Conservation (phyloP, 30 jellyfish, hydroid and myxozoan genomes). For the Hydractinia symbiolongicarpus region DNA sequence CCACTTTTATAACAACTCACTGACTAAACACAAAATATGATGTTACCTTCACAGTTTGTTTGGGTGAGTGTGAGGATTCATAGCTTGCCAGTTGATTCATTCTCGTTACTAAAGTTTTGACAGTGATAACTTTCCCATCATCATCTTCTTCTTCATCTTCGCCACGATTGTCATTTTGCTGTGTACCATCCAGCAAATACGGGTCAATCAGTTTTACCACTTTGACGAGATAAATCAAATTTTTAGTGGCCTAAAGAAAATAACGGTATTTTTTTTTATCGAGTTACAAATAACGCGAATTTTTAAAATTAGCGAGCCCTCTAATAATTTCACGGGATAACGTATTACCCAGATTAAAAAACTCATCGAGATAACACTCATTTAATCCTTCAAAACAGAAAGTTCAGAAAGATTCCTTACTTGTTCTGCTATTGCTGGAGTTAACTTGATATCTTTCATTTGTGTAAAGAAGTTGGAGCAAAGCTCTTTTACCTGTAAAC, state of each 20-base stretch:
- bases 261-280: no score
- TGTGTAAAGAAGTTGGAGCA: constrained; percentile 54
- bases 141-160: neutral
- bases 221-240: constrained; percentile 57
- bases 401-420: constrained; percentile 7
- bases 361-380: neutral
- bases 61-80: constrained; percentile 68
- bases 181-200: neutral
- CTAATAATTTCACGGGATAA: no score
- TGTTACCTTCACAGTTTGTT: constrained; percentile 48
- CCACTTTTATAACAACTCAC: no score
- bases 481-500: constrained; percentile 43
- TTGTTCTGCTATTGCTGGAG: constrained; percentile 59
- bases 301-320: no score
- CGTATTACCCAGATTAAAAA: neutral
- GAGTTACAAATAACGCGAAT: no score
- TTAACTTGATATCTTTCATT: constrained; percentile 43
- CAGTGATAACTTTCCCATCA: constrained; percentile 27
- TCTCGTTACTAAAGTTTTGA: constrained; percentile 50
- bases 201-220: constrained; percentile 39
- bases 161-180: neutral
- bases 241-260: constrained; percentile 55
- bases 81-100: constrained; percentile 63
- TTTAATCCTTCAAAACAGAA: neutral
- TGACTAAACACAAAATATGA: no score